These are phyloP conservation scores for Teleogryllus oceanicus DNA, from an alignment of 2,888 invertebrate species.

Conservation along the genomic window DNA sequence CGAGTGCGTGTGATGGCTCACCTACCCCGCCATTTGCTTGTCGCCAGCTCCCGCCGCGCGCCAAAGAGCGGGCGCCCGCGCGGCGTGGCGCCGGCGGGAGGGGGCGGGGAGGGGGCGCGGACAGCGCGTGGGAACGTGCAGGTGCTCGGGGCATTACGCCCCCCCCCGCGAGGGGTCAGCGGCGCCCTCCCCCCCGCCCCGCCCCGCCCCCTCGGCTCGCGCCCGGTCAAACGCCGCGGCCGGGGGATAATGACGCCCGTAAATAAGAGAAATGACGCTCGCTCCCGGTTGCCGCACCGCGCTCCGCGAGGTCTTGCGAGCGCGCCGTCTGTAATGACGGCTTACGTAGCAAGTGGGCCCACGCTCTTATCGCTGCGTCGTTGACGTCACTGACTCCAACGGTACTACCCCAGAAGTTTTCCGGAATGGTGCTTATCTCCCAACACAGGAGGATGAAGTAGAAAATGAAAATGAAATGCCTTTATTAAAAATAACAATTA, in stretches of 20 bases:
- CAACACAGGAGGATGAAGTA: too few species aligned
- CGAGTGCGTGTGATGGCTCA: too few species aligned
- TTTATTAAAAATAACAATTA: too few species aligned
- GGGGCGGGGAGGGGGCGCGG: not conserved
- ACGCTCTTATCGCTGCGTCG: too few species aligned
- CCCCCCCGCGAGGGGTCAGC: not conserved
- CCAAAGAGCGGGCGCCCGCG: not conserved
- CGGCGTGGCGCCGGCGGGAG: not conserved
- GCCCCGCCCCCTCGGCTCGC: not conserved
- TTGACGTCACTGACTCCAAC: too few species aligned
- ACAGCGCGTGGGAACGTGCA: not conserved
- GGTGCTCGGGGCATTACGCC: not conserved
- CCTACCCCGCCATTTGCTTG: not conserved
- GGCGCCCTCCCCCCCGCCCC: not conserved
- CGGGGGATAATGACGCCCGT: not conserved
- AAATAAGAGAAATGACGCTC: constrained; percentile 2
- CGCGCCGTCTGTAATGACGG: not conserved
- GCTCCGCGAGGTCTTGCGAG: not conserved
- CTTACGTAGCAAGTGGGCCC: not conserved
- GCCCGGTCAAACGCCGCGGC: not conserved
- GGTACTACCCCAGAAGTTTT: too few species aligned
- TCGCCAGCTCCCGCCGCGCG: not conserved
- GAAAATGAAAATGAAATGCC: too few species aligned
- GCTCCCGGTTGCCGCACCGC: not conserved
- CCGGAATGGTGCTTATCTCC: too few species aligned